phyloP scores from a whole-genome alignment of 2,113 vertebrate genomes.

The Petromus typicus region DNA sequence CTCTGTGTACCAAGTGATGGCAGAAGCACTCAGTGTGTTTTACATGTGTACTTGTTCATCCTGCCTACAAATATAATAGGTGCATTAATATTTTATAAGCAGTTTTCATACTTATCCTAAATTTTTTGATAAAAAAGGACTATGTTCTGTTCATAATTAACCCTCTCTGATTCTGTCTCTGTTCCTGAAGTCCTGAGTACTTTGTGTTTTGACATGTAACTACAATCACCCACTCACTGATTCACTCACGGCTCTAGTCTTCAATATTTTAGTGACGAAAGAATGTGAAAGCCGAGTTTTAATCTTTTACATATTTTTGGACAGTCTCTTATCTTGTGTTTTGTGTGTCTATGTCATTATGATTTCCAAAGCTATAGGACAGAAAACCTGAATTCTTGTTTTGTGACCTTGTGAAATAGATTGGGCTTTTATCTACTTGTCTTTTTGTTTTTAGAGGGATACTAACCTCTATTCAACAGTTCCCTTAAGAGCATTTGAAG shows the following conservation, averaged over 20 bases:
- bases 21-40: neutral
- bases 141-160: neutral
- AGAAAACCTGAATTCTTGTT: slow-evolving; percentile 4
- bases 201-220: neutral
- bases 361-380: neutral
- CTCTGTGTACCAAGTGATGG: neutral
- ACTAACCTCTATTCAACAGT: neutral
- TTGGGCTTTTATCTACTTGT: neutral
- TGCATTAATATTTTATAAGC: neutral
- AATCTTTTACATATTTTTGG: neutral
- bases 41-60: neutral
- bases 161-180: neutral
- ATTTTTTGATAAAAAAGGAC: neutral
- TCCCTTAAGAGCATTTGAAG: neutral
- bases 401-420: neutral
- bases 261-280: neutral
- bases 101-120: neutral
- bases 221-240: neutral
- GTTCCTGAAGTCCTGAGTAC: neutral
- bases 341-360: neutral
- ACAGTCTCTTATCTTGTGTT: neutral
- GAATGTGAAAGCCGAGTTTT: neutral
- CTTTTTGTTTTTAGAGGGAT: slow-evolving; percentile 2
- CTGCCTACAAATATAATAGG: neutral
- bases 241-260: neutral